Evolutionary conservation across 2,888 invertebrate species (phyloP).

Genomic region (Glaucopsyche alexis): DNA sequence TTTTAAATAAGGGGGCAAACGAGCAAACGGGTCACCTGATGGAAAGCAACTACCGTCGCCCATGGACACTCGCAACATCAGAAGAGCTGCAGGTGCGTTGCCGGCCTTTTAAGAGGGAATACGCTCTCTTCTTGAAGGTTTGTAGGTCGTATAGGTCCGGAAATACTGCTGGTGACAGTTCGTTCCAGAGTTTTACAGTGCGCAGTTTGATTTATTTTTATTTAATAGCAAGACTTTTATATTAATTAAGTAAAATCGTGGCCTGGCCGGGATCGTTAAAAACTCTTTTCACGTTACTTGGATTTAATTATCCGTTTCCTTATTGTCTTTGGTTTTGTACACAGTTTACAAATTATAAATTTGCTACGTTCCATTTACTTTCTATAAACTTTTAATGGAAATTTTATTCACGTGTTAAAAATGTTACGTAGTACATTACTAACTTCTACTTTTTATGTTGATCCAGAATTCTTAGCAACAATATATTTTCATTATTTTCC

Average conservation of each 20-base stretch:
- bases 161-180: too few species aligned
- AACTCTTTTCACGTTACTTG: slow-evolving; percentile 70
- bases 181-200: too few species aligned
- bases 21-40: too few species aligned
- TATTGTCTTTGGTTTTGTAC: slow-evolving; percentile 66
- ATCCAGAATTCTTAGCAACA: neutral
- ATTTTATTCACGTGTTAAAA: neutral
- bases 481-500: neutral
- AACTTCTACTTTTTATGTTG: slow-evolving; percentile 14
- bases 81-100: too few species aligned
- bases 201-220: slow-evolving; percentile 46
- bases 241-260: slow-evolving; percentile 63
- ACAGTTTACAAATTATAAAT: slow-evolving; percentile 33
- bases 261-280: slow-evolving; percentile 73
- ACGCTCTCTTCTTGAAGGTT: too few species aligned
- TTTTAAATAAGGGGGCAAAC: too few species aligned
- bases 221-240: slow-evolving; percentile 61
- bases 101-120: too few species aligned
- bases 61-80: too few species aligned
- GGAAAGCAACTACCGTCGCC: too few species aligned
- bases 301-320: slow-evolving; percentile 77
- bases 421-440: neutral
- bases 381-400: neutral
- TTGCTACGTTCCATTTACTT: slow-evolving; percentile 30
- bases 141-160: too few species aligned